A percentile compares a stretch with the other conserved stretches of the same genome.
Conservation (phyloP, 1,140 invertebrate species). For the Apis cerana region DNA sequence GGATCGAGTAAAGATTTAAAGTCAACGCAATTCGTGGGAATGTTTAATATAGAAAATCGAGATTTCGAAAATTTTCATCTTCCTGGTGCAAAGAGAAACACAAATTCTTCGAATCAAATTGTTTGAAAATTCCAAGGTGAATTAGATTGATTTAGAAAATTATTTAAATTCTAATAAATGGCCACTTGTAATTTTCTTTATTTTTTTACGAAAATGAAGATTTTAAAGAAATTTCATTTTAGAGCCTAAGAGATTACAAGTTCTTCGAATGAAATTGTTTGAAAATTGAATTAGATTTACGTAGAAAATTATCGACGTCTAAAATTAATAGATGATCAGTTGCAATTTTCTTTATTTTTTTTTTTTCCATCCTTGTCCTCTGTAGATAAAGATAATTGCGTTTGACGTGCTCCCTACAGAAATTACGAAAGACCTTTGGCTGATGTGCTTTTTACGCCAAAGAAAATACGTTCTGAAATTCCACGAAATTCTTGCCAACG, state of each 20-base stretch:
- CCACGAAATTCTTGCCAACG: conserved; percentile 16
- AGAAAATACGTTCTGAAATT: conserved; percentile 9
- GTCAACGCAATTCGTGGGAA: background rate
- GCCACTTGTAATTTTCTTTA: background rate
- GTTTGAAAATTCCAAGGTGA: background rate
- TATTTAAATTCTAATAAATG: background rate
- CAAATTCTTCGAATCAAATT: background rate
- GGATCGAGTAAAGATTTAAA: background rate
- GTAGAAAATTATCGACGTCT: background rate
- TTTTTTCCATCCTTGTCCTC: background rate
- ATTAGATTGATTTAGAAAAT: background rate
- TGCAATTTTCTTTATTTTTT: background rate
- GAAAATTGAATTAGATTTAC: background rate
- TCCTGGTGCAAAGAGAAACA: background rate
- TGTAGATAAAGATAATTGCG: background rate
- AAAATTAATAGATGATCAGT: background rate
- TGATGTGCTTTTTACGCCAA: background rate
- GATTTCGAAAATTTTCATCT: background rate
- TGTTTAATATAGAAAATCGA: background rate
- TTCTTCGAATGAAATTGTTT: background rate
- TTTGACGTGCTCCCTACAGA: conserved; percentile 10
- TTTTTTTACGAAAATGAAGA: background rate
- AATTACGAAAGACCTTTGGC: background rate
- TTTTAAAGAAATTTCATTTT: background rate
- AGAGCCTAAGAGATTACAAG: background rate